A percentile compares a stretch with the other conserved stretches of the same genome.
Conservation (phyloP, 1,140 invertebrate species). For the Charaxes varanes region DNA sequence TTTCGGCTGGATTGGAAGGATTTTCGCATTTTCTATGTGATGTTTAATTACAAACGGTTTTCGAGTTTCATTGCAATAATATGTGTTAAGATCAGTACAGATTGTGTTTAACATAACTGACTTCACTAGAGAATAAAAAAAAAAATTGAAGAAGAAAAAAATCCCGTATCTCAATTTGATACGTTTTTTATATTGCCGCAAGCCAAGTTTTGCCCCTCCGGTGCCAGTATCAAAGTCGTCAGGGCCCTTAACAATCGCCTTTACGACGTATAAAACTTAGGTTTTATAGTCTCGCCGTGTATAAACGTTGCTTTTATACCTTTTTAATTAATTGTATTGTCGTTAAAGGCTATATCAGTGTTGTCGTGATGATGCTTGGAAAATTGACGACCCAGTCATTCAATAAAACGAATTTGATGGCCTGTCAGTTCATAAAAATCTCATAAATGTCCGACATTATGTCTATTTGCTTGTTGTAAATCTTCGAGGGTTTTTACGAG, state of each 20-base stretch:
- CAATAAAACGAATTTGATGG: constrained; percentile 62
- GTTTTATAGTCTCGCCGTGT: constrained; percentile 70
- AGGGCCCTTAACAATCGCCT: constrained; percentile 67
- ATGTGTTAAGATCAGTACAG: too few species aligned
- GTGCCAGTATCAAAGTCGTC: constrained; percentile 45
- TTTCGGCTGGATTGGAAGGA: too few species aligned
- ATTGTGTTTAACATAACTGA: too few species aligned
- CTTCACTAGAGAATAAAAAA: too few species aligned
- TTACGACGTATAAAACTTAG: constrained; percentile 75
- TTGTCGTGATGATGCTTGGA: constrained; percentile 47
- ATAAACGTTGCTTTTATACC: constrained; percentile 73
- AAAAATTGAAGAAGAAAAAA: too few species aligned
- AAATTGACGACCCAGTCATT: constrained; percentile 59
- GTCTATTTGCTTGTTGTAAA: constrained; percentile 23
- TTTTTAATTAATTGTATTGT: constrained; percentile 73
- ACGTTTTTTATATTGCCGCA: constrained; percentile 37
- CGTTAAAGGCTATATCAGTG: constrained; percentile 65
- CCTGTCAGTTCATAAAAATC: constrained; percentile 50
- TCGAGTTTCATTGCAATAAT: too few species aligned
- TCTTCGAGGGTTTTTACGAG: constrained; percentile 17
- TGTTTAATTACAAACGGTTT: too few species aligned
- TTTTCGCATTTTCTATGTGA: too few species aligned
- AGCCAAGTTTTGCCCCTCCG: constrained; percentile 26
- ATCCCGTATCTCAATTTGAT: too few species aligned
- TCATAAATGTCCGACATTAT: constrained; percentile 39